Evolutionary conservation across 2,113 vertebrate species (phyloP), one percentile per base, ranked within the genome.

Genomic region (Myiagra hebetior): DNA sequence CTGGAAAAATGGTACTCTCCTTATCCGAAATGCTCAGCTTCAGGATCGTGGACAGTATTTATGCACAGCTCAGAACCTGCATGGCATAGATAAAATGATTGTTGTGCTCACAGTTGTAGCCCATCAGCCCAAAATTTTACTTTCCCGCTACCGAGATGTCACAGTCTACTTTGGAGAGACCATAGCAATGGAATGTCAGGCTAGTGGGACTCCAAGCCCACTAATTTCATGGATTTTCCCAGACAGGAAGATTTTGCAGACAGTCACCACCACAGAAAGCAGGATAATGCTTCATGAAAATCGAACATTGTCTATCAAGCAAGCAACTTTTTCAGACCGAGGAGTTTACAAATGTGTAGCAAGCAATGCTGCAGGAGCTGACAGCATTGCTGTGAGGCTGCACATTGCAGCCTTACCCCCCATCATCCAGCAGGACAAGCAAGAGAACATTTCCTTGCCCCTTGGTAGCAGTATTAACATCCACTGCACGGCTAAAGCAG

Each of bases 211-310:
- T 20, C 99, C 99, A 5, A 86, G 15, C 0, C 98, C 99, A 9
- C 98, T 89, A 5, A 98, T 99, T 63, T 98, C 98, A 13, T 99
- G 99, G 99, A 89, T 99, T 57, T 98, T 99, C 28, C 99, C 99
- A 1, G 98, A 99, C 5, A 85, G 98, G 14, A 95, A 89, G 50
- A 97, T 98, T 89, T 83, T 98, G 74, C 97, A 97, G 3, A 28
- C 96, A 1, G 87, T 95, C 33, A 91, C 80, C 39, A 74, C 76
- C 21, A 49, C 52, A 50, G 97, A 98, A 63, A 94, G 96, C 64
- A 97, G 97, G 6, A 74, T 99, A 59, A 97, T 94, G 13, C 94
- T 99, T 39, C 91, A 98, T 21, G 87, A 90, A 41, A 98, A 99
- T 53, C 97, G 98, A 20, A 99, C 98, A 0, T 97, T 99, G 30